Base-by-base conservation (phyloP, 2,888 invertebrate species). In the Agriotes lineatus region DNA sequence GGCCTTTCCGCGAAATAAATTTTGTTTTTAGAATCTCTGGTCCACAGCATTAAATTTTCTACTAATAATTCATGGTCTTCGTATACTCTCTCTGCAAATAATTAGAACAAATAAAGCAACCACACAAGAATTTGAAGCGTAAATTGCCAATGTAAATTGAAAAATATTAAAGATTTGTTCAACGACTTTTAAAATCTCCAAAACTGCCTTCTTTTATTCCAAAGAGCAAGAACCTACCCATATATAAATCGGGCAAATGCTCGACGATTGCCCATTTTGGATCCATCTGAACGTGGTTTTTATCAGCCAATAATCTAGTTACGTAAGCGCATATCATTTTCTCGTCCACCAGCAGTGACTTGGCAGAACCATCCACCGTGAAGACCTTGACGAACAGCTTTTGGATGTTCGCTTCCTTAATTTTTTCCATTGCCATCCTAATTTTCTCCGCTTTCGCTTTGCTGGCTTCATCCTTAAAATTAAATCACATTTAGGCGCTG, bases 1-100 rank as follows among this genome's bases (percentile, higher is more conserved):
- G 89, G 87, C 71, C 93, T 87, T 81, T 94, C 93, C 20, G 92
- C 90, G 83, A 98, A 98, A 73, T 96, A 88, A 67, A 99, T 91
- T 84, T 96, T 96, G 86, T 99, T 99, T 83, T 96, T 96, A 1
- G 97, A 97, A 81, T 98, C 98, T 63, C 96, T 88, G 16, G 97
- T 96, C 99, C 99, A 99, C 80, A 96, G 87, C 88, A 98, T 92
- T 77, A 99, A 88, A 85, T 98, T 98, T 80, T 98, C 97, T 59
- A 99, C 98, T 81, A 99, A 86, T 82, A 95, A 89, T 84, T 99
- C 99, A 82, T 99, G 97, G 83, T 99, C 99, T 87, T 99, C 99
- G 83, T 97, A 96, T 42, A 97, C 91, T 72, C 99, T 91, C 85
- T 99, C 98, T 97, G 86, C 45, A 87, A 86, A 10, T 20, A 52